These are phyloP conservation scores for Brachionus manjavacas DNA, from an alignment of 1,140 invertebrate species.

Conservation along the genomic window DNA sequence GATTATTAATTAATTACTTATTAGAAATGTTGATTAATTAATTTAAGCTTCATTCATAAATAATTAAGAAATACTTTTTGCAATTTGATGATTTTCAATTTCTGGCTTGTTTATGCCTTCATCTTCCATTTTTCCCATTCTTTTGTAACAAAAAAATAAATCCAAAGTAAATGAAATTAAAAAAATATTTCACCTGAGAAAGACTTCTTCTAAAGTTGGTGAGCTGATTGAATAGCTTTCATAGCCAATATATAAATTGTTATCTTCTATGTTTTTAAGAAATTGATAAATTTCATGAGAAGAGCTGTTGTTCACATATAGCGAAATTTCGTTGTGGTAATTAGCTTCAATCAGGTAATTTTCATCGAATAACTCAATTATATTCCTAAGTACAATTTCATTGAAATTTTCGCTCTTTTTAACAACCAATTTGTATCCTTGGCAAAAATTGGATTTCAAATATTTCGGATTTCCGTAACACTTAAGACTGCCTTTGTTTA, in stretches of 20 bases:
- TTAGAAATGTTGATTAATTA: no score
- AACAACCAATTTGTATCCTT: not conserved
- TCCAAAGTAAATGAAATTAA: no score
- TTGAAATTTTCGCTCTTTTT: conserved; percentile 12
- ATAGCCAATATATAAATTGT: conserved; percentile 8
- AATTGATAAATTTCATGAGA: not conserved
- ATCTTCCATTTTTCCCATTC: not conserved
- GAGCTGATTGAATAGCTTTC: conserved; percentile 14
- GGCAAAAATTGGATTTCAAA: conserved; percentile 58
- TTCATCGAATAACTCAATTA: conserved; percentile 35
- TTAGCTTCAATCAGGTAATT: not conserved
- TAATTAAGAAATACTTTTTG: not conserved
- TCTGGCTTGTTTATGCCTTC: not conserved
- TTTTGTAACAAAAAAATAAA: no score
- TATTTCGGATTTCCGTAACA: conserved; percentile 66
- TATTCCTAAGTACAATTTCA: conserved; percentile 25
- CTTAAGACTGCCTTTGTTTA: conserved; percentile 63
- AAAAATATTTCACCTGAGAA: not conserved
- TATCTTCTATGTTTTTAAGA: conserved; percentile 3
- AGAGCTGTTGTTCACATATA: not conserved
- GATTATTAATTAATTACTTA: no score
- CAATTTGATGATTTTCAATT: not conserved
- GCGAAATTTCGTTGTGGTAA: not conserved
- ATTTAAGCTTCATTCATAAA: no score
- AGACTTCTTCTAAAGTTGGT: conserved; percentile 39